Conservation (phyloP, 2,888 invertebrate genomes). For the Ormyrus rosae region DNA sequence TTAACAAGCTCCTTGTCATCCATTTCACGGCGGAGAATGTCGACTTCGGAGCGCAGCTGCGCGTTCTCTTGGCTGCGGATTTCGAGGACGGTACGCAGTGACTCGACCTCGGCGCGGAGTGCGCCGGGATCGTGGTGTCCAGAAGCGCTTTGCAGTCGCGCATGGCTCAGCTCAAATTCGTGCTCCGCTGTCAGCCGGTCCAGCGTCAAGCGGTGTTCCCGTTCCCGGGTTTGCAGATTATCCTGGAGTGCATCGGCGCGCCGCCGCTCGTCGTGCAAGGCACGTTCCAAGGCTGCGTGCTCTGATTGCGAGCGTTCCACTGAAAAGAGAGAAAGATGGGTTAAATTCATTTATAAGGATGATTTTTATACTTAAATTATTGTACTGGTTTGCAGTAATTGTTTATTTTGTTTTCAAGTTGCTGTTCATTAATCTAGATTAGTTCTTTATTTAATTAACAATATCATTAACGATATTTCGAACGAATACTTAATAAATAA, state of each 20-base stretch:
- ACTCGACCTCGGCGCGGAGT: conserved; percentile 86
- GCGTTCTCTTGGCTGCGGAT: conserved; percentile 91
- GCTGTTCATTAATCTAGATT: too few species aligned
- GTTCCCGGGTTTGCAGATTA: conserved; percentile 65
- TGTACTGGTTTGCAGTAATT: too few species aligned
- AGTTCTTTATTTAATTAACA: too few species aligned
- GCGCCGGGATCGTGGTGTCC: conserved; percentile 56
- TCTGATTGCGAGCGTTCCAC: conserved; percentile 65
- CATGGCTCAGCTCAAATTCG: conserved; percentile 78
- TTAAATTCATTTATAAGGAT: too few species aligned
- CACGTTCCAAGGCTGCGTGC: conserved; percentile 65
- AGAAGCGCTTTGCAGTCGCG: conserved; percentile 60
- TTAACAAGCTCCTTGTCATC: conserved; percentile 85
- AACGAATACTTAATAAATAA: too few species aligned
- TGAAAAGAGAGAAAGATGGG: too few species aligned
- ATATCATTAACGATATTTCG: too few species aligned
- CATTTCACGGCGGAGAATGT: conserved; percentile 82
- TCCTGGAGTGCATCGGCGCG: conserved; percentile 66
- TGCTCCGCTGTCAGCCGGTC: conserved; percentile 76
- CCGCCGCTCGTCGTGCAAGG: conserved; percentile 66
- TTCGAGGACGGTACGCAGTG: conserved; percentile 91
- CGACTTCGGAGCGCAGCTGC: conserved; percentile 84
- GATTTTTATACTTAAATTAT: too few species aligned
- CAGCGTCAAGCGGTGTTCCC: conserved; percentile 68
- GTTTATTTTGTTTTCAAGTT: too few species aligned